Evolutionary conservation across 1,140 invertebrate species (phyloP).

Genomic region (Aphis craccivora): DNA sequence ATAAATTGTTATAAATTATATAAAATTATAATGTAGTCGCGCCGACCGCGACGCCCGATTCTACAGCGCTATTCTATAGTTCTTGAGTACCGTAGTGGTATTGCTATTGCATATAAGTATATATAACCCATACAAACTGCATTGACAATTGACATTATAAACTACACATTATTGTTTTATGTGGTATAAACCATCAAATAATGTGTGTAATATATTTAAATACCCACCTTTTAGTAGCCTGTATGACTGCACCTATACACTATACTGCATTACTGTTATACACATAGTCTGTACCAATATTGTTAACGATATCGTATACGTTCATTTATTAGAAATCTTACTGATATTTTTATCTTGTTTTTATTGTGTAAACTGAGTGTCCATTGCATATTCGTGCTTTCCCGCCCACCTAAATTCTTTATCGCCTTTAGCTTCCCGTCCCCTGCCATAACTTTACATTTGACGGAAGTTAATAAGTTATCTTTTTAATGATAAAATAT

Average conservation of each 20-base stretch:
- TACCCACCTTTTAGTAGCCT: not conserved
- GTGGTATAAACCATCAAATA: not conserved
- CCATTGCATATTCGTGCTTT: not conserved
- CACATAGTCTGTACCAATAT: not conserved
- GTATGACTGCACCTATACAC: not conserved
- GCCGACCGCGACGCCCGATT: not conserved
- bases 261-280: not conserved
- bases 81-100: not conserved
- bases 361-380: not conserved
- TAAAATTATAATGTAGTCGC: not conserved
- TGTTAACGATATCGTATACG: not conserved
- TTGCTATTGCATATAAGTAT: not conserved
- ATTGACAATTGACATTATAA: not conserved
- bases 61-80: not conserved
- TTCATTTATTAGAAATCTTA: not conserved
- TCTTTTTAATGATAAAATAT: not conserved
- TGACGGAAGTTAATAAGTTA: not conserved
- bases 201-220: not conserved
- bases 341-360: slow-evolving; percentile 2
- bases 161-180: not conserved
- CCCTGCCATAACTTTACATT: not conserved
- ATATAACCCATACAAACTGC: not conserved
- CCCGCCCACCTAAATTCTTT: not conserved
- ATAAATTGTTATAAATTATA: not conserved
- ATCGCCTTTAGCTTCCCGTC: not conserved